Percentiles rank a stretch among this genome's conserved stretches.
Conservation (phyloP, 2,888 invertebrate genomes). For the Terebella lapidaria region DNA sequence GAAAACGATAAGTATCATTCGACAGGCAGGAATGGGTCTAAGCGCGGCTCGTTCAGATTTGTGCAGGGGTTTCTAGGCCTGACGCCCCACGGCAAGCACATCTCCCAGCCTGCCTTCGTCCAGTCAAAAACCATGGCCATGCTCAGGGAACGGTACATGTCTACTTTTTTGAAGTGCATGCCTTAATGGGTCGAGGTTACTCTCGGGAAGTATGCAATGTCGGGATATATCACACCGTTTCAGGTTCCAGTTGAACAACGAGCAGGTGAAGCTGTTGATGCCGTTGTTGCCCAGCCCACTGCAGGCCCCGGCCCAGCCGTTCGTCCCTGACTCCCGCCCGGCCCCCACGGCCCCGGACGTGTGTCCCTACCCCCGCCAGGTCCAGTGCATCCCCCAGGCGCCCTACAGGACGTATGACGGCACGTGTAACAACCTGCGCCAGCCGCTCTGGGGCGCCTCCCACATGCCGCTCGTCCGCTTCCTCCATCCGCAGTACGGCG, state of each 20-base stretch:
- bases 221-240: not conserved
- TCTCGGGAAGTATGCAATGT: too few species aligned
- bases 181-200: too few species aligned
- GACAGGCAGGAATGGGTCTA: constrained; percentile 3
- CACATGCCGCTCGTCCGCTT: constrained; percentile 23
- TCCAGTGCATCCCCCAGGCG: constrained; percentile 17
- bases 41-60: constrained; percentile 7
- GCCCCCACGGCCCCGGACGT: not conserved
- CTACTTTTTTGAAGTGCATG: not conserved
- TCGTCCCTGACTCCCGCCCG: constrained; percentile 7
- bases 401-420: constrained; percentile 32
- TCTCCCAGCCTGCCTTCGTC: constrained; percentile 16
- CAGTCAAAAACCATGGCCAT: constrained; percentile 9
- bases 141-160: constrained; percentile 11
- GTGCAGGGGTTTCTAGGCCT: constrained; percentile 20
- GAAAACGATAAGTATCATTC: too few species aligned
- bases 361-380: constrained; percentile 17
- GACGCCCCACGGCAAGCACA: constrained; percentile 13
- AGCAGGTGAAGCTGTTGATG: not conserved
- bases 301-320: not conserved
- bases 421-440: constrained; percentile 31
- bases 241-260: not conserved
- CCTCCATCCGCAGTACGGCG: constrained; percentile 25
- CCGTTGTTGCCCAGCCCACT: constrained; percentile 5
- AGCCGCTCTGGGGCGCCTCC: constrained; percentile 25